Base-by-base conservation (phyloP, 2,113 vertebrate genomes). In the Aplodontia rufa region DNA sequence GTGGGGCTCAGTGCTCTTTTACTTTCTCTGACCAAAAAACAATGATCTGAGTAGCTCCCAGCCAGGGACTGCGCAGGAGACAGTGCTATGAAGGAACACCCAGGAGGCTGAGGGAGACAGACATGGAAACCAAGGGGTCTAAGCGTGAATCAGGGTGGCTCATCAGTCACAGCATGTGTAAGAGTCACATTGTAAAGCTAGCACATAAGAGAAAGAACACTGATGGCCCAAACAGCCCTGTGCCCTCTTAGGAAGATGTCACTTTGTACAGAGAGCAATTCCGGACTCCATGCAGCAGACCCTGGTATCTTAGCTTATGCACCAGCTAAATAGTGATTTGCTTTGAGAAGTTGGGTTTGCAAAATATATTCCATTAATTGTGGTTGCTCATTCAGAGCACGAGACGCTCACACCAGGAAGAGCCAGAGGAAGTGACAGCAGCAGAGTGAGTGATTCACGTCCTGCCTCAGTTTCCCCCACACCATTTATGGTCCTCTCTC, bases 231-330 rank as follows among this genome's bases (percentile, higher is more conserved):
- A 45, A 30, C 12, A 64, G 37, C 30, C 11, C 58, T 3, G 26
- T 69, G 47, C 51, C 81, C 51, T 82, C 64, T 51, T 1, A 35
- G 88, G 71, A 91, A 74, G 75, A 53, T 0, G 22, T 28, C 75
- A 32, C 84, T 1, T 0, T 30, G 47, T 55, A n/a, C 32, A 12
- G 26, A 3, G 3, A 7, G 8, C 2, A n/a, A 13, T 32, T 20
- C 75, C 81, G 78, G 49, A 37, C 16, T 22, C 26, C 1, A 1
- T 0, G 28, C 10, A 40, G 58, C 37, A 1, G 42, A 24, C 7
- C 42, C 37, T 35, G 22, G 42, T 64, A 60, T 81, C 74, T 81
- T 7, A 0, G 49, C 24, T 24, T 13, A 75, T 68, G 28, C 40
- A 53, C 26, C 68, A 16, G 35, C 6, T 37, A 22, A 58, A 76